phyloP scores from a whole-genome alignment of 2,797 vertebrate genomes.

The Centroberyx gerrardi region DNA sequence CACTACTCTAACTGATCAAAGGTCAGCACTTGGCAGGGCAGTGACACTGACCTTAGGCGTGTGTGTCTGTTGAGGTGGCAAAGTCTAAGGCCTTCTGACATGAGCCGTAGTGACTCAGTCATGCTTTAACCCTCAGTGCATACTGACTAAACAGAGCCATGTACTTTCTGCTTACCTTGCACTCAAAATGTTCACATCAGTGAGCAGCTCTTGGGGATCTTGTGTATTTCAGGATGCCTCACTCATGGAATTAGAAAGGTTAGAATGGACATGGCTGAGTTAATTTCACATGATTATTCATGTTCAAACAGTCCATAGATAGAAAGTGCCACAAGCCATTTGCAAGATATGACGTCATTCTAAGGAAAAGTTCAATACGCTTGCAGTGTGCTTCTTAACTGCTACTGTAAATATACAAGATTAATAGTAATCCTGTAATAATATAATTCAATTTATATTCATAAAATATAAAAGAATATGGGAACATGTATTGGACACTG shows the following conservation, averaged over 20 bases:
- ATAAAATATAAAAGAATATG: too few relatives aligned
- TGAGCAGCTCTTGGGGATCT: conserved; percentile 19
- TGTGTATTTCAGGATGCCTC: conserved; percentile 21
- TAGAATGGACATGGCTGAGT: conserved; percentile 42
- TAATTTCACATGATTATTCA: conserved; percentile 50
- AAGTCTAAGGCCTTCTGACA: conserved; percentile 71
- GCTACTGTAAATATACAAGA: conserved; percentile 11
- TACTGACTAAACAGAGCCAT: conserved; percentile 51
- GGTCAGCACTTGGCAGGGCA: conserved; percentile 70
- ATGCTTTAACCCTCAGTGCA: conserved; percentile 60
- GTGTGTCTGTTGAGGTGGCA: conserved; percentile 67
- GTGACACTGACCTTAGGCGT: conserved; percentile 70
- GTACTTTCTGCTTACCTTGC: conserved; percentile 43
- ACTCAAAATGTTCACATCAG: conserved; percentile 44
- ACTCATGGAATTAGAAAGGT: conserved; percentile 35
- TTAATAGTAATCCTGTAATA: neutral
- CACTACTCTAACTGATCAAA: conserved; percentile 67
- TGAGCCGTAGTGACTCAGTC: conserved; percentile 69
- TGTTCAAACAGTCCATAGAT: conserved; percentile 41
- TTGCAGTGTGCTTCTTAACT: neutral
- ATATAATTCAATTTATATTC: neutral
- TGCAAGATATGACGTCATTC: conserved; percentile 31
- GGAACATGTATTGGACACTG: too few relatives aligned
- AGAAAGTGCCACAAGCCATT: conserved; percentile 33
- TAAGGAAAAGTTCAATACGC: conserved; percentile 9